phyloP scores from a whole-genome alignment of 2,113 vertebrate genomes.

The Hemicordylus capensis region DNA sequence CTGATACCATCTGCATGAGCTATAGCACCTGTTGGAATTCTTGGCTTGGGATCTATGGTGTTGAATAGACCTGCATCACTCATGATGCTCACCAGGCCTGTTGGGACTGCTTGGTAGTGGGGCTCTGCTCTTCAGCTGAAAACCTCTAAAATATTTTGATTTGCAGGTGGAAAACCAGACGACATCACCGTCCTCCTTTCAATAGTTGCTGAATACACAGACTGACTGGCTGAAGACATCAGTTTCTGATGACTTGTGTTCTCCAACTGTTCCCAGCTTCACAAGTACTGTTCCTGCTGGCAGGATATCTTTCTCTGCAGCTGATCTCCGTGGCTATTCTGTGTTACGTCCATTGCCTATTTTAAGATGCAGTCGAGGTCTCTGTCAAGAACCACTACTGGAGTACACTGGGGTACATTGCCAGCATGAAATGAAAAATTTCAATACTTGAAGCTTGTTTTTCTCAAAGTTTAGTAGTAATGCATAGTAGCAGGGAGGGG shows the following conservation, averaged over 20 bases:
- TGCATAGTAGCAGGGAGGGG: slow-evolving; percentile 17
- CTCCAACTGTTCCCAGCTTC: slow-evolving; percentile 35
- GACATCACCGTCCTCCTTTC: slow-evolving; percentile 99
- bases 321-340: slow-evolving; percentile 65
- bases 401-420: slow-evolving; percentile 58
- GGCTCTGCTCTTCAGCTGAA: not conserved
- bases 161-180: slow-evolving; percentile 95
- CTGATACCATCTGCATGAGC: no score
- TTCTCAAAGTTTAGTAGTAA: slow-evolving; percentile 46
- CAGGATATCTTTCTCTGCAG: slow-evolving; percentile 79
- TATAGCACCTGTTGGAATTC: not conserved
- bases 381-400: slow-evolving; percentile 71
- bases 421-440: slow-evolving; percentile 67
- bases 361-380: slow-evolving; percentile 45
- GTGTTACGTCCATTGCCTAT: slow-evolving; percentile 58
- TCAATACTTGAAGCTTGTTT: slow-evolving; percentile 63
- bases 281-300: slow-evolving; percentile 86
- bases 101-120: not conserved
- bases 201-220: slow-evolving; percentile 97
- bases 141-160: not conserved
- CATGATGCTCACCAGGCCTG: not conserved
- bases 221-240: slow-evolving; percentile 74
- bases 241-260: slow-evolving; percentile 14
- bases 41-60: not conserved
- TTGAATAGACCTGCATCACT: not conserved